Base-by-base conservation (phyloP, 2,797 vertebrate genomes). In the Zenarchopterus dispar region DNA sequence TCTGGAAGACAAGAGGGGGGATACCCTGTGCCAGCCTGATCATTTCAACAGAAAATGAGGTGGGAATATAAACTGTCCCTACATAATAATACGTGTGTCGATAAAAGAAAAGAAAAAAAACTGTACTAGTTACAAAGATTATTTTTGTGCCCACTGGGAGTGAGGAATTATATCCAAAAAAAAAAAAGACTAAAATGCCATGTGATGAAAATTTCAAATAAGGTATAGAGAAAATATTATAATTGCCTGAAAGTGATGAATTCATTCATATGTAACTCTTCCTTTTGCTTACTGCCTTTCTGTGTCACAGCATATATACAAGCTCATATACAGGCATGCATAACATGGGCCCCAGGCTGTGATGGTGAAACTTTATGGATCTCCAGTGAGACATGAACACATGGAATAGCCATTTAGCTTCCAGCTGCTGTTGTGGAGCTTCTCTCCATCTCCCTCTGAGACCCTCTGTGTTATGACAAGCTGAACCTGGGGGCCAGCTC, bases 341-440 rank as follows among this genome's bases (percentile, higher is more conserved):
- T 26, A 64, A 55, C 56, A 80, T 76, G 75, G 26, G 62, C 84
- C 77, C 67, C 69, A 77, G 71, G 80, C 80, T 56, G 59, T 57
- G 60, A 62, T 16, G 57, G 68, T 71, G 75, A 80, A 68, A 66
- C 77, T 85, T 87, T 84, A 88, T 85, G 72, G 73, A 81, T 87
- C 81, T 87, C 86, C 77, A 67, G 77, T 62, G 85, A 84, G 80
- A 89, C 79, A 77, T 78, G 84, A 85, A 87, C 88, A 87, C 84
- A 89, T 88, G 87, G 83, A 89, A 79, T 51, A 84, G 75, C 81
- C 84, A 82, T 87, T 82, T 67, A 72, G 78, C 75, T 65, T 86
- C 78, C 84, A 91, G 81, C 82, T 88, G 86, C 82, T 81, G 69
- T 56, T 81, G 73, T 84, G 82, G 53, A 76, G 67, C 76, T 82